These are phyloP conservation scores for Acrobasis repandana DNA, from an alignment of 2,888 invertebrate species.

Conservation along the genomic window DNA sequence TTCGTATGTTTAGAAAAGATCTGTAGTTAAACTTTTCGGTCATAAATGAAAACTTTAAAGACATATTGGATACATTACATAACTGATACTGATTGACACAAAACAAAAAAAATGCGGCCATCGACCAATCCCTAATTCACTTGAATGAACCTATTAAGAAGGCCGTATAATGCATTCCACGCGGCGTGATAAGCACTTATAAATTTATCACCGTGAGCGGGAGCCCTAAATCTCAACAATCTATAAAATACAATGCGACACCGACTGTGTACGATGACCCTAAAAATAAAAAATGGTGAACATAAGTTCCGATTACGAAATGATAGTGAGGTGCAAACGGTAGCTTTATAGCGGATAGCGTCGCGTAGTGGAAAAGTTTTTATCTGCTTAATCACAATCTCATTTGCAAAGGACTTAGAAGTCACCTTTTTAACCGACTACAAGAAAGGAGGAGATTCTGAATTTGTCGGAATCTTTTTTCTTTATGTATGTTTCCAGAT, in stretches of 20 bases:
- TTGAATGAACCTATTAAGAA: constrained; percentile 41
- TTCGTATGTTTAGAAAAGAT: no score
- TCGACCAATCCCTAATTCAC: constrained; percentile 24
- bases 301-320: constrained; percentile 67
- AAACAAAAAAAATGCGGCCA: constrained; percentile 4
- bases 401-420: no score
- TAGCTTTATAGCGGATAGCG: constrained; percentile 17
- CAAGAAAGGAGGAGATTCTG: no score
- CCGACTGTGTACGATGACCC: constrained; percentile 64
- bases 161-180: constrained; percentile 52
- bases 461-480: no score
- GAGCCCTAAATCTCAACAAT: constrained; percentile 62
- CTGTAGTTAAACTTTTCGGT: no score
- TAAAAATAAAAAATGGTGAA: constrained; percentile 75
- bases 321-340: constrained; percentile 33
- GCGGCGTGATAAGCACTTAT: constrained; percentile 70
- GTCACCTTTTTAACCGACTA: no score
- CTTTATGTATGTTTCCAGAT: no score
- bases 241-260: constrained; percentile 62
- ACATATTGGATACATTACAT: not conserved
- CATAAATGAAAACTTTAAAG: no score
- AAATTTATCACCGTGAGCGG: constrained; percentile 70
- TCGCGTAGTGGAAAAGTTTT: not conserved
- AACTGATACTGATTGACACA: not conserved
- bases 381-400: no score